Evolutionary conservation across 2,113 vertebrate species (phyloP), one percentile per base, ranked within the genome.

Genomic region (Scolopax mira): DNA sequence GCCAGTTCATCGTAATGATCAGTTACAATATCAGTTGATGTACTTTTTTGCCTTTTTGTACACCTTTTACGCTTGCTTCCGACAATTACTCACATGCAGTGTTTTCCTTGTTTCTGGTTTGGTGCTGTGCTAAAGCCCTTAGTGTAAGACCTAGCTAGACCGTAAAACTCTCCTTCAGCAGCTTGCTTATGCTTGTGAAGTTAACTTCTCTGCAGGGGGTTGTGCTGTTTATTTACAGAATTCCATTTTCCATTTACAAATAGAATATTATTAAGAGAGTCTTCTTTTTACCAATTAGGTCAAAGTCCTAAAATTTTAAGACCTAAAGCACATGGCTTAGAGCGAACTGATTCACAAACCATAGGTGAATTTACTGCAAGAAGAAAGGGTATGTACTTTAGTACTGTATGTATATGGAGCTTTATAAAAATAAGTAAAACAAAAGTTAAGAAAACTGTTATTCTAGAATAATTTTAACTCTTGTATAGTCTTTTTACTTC

Each of bases 251-350:
- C 92, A 86, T n/a, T 96, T 97, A 88, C 55, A 94, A 96, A 96
- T 88, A 97, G 95, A 98, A 97, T 95, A 94, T 97, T 98, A 96
- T 99, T 98, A 98, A 99, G 98, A 98, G 97, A 98, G 98, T 99
- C 98, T 99, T 99, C 98, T 99, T 99, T 98, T 98, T 98, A 97
- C 98, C 99, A 99, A 99, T 99, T 99, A 99, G 99, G 99, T 99
- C 99, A 99, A 97, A 99, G 99, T 98, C 99, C 99, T 99, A 99
- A 99, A 99, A 99, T 99, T 99, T 98, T 99, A 99, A 99, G 99
- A 99, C 98, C 98, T 98, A 99, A 99, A 98, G 98, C 98, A 97
- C 98, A 99, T 97, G 98, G 98, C 99, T 99, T 99, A 99, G 99
- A 99, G 98, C 99, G 99, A 99, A 99, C 99, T 97, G 99, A 99